Evolutionary conservation across 2,888 invertebrate genomes (phyloP), one percentile per base, ranked within the genome.

Genomic region (Aporophyla lueneburgensis): DNA sequence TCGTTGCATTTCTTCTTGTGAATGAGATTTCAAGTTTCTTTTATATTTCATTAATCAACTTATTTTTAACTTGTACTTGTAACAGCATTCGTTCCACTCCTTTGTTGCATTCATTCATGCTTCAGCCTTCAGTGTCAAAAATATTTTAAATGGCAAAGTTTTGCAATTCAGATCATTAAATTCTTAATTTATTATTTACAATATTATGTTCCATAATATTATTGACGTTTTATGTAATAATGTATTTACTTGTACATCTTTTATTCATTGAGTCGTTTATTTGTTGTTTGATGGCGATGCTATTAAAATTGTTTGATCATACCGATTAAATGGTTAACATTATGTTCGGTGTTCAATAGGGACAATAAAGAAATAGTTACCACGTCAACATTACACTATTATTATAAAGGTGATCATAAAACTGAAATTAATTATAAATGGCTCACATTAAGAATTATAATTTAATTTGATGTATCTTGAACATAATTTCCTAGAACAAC

Each of bases 261-360:
- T 83, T 80, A 80, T 83, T 81, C 67, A 81, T 83, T 61, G 40
- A 27, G 0, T 53, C 49, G 49, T 78, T 84, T 84, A 84, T 84
- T 81, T 81, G 65, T 53, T 67, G 73, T 80, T 84, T 81, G 33
- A 84, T 78, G 65, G 78, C 59, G 5, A 54, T 78, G 78, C 54
- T 71, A 83, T 67, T 80, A 70, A 77, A 77, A 63, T 74, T 70
- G 59, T 74, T 72, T 74, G 74, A 71, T 78, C 51, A 56, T 65
- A 62, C 78, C 81, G 74, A 58, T 79, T 56, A 59, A 72, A 76
- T 67, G 14, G 56, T 67, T 56, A 16, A 40, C 56, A 70, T 79
- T 58, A 69, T 83, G 14, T 49, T 56, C 43, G 53, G 53, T 61
- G 3, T 61, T 53, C 53, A 76, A 76, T 14, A 24, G 21, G 43